Evolutionary conservation across 2,888 invertebrate species (phyloP).

Genomic region (Clostera curtula): DNA sequence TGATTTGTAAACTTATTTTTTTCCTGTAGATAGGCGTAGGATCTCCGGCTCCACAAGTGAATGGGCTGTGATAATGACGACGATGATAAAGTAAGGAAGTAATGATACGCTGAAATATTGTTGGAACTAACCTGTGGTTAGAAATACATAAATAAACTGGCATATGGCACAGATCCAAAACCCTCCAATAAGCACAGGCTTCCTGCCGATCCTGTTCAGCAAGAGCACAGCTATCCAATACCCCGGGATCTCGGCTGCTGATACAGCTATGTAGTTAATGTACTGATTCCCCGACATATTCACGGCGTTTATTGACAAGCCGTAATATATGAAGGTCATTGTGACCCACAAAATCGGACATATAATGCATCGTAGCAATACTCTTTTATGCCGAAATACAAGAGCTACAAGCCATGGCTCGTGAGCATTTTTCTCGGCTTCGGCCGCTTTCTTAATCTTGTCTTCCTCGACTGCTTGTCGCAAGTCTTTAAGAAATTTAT

Average conservation of each 20-base stretch:
- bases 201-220: constrained; percentile 71
- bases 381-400: constrained; percentile 50
- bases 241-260: constrained; percentile 79
- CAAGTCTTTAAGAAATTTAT: constrained; percentile 14
- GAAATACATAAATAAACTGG: constrained; percentile 25
- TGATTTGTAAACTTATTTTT: too few relatives aligned
- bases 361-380: constrained; percentile 64
- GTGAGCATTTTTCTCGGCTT: constrained; percentile 3
- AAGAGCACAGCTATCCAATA: constrained; percentile 71
- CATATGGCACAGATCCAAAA: constrained; percentile 66
- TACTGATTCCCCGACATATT: constrained; percentile 79
- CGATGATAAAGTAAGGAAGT: too few relatives aligned
- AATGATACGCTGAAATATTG: background rate
- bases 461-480: constrained; percentile 19
- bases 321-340: constrained; percentile 81
- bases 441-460: constrained; percentile 5
- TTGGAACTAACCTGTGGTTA: constrained; percentile 57
- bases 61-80: too few relatives aligned
- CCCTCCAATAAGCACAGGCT: constrained; percentile 64
- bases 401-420: constrained; percentile 26
- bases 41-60: too few relatives aligned
- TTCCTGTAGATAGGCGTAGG: too few relatives aligned
- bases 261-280: constrained; percentile 61
- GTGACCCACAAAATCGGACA: constrained; percentile 82
- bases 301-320: constrained; percentile 80